phyloP scores from a whole-genome alignment of 2,888 invertebrate species.

The Xestia xanthographa region DNA sequence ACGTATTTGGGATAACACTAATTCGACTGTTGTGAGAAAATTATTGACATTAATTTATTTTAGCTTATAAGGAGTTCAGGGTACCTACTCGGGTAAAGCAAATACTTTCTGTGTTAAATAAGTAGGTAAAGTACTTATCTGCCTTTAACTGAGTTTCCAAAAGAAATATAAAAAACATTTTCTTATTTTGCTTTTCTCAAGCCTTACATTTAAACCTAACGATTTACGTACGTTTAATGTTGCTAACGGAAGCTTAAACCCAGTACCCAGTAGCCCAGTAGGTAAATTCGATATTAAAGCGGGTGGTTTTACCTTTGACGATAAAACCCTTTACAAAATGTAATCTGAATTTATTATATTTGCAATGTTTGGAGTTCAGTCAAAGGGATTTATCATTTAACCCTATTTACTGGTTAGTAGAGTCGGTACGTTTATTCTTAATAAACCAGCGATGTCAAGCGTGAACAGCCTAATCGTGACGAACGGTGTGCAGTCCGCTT shows the following conservation, averaged over 20 bases:
- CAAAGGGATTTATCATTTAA: background rate
- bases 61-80: background rate
- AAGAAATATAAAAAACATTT: background rate
- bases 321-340: background rate
- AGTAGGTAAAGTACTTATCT: background rate
- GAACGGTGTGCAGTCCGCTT: background rate
- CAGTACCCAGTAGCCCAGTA: background rate
- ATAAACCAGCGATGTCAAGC: background rate
- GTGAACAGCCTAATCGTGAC: constrained; percentile 2
- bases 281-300: background rate
- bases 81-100: background rate
- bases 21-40: background rate
- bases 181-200: background rate
- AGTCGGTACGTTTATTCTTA: background rate
- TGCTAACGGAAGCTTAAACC: background rate
- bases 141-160: background rate
- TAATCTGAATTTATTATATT: constrained; percentile 4
- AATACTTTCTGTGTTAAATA: background rate
- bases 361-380: constrained; percentile 1
- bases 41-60: background rate
- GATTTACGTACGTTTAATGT: background rate
- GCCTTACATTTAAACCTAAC: background rate
- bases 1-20: background rate
- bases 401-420: background rate
- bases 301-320: background rate